Percentiles rank a stretch among this genome's conserved stretches.
These are phyloP conservation scores for Sesia apiformis DNA, from an alignment of 2,888 invertebrate species.

Conservation along the genomic window DNA sequence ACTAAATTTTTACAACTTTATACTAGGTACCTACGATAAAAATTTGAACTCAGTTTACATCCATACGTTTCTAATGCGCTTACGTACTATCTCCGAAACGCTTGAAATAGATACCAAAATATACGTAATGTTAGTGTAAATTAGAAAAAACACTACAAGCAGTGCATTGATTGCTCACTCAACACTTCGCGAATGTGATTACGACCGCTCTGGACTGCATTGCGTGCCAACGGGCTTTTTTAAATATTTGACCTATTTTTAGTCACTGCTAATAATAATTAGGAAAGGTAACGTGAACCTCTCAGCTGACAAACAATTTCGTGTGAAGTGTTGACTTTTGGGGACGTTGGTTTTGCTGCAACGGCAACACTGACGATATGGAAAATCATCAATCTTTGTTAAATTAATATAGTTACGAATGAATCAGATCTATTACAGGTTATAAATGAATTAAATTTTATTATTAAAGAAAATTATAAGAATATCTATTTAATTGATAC, in stretches of 20 bases:
- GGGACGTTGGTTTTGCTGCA: constrained; percentile 21
- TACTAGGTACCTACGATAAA: too few relatives aligned
- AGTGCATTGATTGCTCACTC: constrained; percentile 19
- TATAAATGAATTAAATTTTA: neutral
- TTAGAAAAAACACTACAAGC: neutral
- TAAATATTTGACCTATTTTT: constrained; percentile 72
- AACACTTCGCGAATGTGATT: constrained; percentile 42
- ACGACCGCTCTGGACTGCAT: constrained; percentile 43
- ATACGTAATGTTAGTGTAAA: neutral
- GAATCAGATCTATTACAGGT: too few relatives aligned
- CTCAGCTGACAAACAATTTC: constrained; percentile 44
- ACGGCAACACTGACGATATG: constrained; percentile 26
- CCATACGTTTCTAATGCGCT: too few relatives aligned
- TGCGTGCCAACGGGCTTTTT: constrained; percentile 61
- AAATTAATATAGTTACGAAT: too few relatives aligned
- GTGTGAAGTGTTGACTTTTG: constrained; percentile 15
- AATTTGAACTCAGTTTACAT: too few relatives aligned
- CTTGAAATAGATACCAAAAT: neutral
- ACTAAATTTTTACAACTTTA: too few relatives aligned
- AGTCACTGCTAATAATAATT: constrained; percentile 68
- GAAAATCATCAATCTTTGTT: neutral
- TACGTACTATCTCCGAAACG: too few relatives aligned
- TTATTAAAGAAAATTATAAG: neutral
- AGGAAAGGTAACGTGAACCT: constrained; percentile 70
- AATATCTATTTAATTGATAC: neutral